phyloP scores from a whole-genome alignment of 2,888 invertebrate genomes.

The Tenthredo livida region DNA sequence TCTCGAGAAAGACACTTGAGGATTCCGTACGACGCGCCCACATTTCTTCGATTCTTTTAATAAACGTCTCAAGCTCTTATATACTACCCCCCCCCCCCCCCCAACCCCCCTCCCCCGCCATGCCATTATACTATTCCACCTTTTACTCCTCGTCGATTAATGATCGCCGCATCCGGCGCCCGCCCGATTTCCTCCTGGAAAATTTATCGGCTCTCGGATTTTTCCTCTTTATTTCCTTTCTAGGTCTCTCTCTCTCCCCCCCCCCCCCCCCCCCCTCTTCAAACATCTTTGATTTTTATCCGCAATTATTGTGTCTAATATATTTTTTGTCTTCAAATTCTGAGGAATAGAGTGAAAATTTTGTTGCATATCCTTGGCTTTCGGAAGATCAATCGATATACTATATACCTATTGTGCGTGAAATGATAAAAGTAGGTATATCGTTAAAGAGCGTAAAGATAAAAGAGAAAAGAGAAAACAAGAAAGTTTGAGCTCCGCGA shows the following conservation, averaged over 20 bases:
- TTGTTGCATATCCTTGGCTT: too few species aligned
- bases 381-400: too few species aligned
- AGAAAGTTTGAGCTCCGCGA: constrained; percentile 53
- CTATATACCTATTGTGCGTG: too few species aligned
- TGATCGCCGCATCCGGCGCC: constrained; percentile 71
- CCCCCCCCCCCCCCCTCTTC: too few species aligned
- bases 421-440: not conserved
- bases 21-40: constrained; percentile 76
- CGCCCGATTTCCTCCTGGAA: not conserved
- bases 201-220: not conserved
- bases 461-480: constrained; percentile 18
- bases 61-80: constrained; percentile 72
- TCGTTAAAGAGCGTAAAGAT: not conserved
- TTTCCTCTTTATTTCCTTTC: constrained; percentile 47
- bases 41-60: constrained; percentile 80
- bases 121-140: not conserved
- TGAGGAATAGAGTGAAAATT: too few species aligned
- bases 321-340: not conserved
- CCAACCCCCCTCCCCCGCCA: too few species aligned
- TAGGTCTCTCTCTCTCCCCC: not conserved
- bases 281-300: too few species aligned
- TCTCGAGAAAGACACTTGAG: constrained; percentile 60
- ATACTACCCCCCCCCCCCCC: too few species aligned
- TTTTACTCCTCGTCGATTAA: constrained; percentile 73
- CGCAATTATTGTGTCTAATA: too few species aligned